These are phyloP conservation scores for Grammomys dolichurus DNA, from an alignment of 2,113 vertebrate species.

Conservation along the genomic window DNA sequence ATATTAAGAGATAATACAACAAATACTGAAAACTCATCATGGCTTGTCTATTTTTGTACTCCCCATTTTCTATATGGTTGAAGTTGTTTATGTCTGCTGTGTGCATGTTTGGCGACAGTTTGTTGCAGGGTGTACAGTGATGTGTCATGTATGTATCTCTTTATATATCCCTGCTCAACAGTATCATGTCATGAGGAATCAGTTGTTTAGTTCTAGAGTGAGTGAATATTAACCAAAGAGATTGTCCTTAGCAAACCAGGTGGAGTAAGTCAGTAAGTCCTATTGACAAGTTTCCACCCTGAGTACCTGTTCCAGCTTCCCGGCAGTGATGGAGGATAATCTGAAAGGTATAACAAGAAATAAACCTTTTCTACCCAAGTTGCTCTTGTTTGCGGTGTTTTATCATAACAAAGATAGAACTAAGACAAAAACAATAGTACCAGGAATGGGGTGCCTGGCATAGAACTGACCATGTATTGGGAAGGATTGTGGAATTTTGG, in stretches of 20 bases:
- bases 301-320: background rate
- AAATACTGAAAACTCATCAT: background rate
- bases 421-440: background rate
- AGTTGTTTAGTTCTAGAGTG: background rate
- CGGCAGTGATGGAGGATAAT: background rate
- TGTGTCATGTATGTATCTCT: background rate
- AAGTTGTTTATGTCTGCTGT: background rate
- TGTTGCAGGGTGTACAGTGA: background rate
- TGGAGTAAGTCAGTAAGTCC: background rate
- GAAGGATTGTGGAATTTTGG: background rate
- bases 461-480: no score
- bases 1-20: background rate
- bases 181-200: background rate
- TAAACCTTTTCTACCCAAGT: background rate
- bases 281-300: background rate
- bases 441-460: background rate
- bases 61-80: background rate
- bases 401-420: background rate
- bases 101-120: background rate
- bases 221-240: background rate
- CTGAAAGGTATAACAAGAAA: background rate
- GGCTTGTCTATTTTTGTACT: background rate
- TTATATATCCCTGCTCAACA: background rate
- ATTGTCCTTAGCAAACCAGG: background rate
- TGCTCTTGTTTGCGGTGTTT: background rate